Percentiles rank a stretch among this genome's conserved stretches.
Evolutionary conservation across 2,888 invertebrate genomes (phyloP).

Genomic region (Pterostichus niger): DNA sequence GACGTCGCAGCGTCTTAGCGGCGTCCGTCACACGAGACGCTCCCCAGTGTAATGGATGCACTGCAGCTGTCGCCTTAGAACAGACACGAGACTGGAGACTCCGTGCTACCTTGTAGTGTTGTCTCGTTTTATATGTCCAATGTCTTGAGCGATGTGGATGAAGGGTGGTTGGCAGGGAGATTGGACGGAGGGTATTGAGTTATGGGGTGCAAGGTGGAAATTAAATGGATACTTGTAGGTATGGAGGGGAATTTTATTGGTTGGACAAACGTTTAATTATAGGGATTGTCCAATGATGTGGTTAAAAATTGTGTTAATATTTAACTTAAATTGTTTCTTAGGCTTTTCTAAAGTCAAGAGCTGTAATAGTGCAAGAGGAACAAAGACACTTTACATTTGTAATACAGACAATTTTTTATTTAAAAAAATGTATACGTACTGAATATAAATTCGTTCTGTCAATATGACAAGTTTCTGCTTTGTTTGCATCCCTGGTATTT

Average conservation of each 20-base stretch:
- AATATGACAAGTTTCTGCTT: too few relatives aligned
- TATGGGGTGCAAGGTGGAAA: constrained; percentile 38
- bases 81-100: not conserved
- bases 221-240: constrained; percentile 26
- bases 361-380: too few relatives aligned
- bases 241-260: constrained; percentile 12
- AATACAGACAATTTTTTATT: too few relatives aligned
- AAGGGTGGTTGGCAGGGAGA: not conserved
- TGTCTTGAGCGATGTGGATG: not conserved
- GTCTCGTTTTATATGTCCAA: not conserved
- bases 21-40: constrained; percentile 61
- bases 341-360: too few relatives aligned
- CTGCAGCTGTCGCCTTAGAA: constrained; percentile 54
- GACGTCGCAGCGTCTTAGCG: constrained; percentile 43
- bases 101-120: too few relatives aligned
- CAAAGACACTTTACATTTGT: too few relatives aligned
- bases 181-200: constrained; percentile 33
- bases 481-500: too few relatives aligned
- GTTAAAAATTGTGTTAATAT: too few relatives aligned
- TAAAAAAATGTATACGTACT: too few relatives aligned
- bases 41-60: constrained; percentile 55
- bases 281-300: not conserved
- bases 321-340: too few relatives aligned
- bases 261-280: constrained; percentile 22
- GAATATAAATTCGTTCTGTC: too few relatives aligned